These are phyloP conservation scores for Brevimyrus niger DNA, from an alignment of 2,113 vertebrate genomes.

Conservation along the genomic window DNA sequence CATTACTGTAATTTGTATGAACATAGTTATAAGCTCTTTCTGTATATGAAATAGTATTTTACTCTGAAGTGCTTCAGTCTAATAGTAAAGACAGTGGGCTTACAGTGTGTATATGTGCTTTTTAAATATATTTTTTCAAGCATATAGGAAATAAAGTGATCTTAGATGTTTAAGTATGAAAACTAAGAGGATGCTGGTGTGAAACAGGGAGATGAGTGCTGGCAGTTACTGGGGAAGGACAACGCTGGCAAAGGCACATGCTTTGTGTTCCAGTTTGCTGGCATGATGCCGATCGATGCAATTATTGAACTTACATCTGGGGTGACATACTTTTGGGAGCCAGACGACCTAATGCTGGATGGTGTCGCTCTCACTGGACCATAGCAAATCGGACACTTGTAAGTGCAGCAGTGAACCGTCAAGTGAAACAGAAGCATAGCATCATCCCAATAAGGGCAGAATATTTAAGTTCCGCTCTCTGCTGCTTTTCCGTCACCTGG, in stretches of 20 bases:
- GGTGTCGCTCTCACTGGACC: background rate
- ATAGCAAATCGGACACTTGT: background rate
- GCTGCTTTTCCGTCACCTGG: background rate
- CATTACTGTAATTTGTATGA: background rate
- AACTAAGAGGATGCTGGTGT: background rate
- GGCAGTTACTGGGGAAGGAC: background rate
- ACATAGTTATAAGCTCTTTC: background rate
- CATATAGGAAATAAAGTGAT: background rate
- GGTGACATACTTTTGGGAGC: slow-evolving; percentile 17
- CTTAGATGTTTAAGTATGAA: background rate
- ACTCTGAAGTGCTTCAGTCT: background rate
- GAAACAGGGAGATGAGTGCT: background rate
- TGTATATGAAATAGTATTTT: background rate
- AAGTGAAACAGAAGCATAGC: background rate
- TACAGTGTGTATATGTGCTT: background rate
- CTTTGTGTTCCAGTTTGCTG: slow-evolving; percentile 30
- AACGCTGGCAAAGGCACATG: slow-evolving; percentile 10
- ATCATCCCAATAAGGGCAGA: background rate
- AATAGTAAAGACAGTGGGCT: background rate
- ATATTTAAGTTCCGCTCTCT: background rate
- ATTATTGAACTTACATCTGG: slow-evolving; percentile 31
- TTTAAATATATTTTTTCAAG: background rate
- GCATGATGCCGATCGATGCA: slow-evolving; percentile 27
- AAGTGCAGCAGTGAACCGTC: background rate
- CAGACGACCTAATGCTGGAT: background rate